These are phyloP conservation scores for Halcyon smyrnensis DNA, from an alignment of 2,797 vertebrate genomes.

Conservation along the genomic window DNA sequence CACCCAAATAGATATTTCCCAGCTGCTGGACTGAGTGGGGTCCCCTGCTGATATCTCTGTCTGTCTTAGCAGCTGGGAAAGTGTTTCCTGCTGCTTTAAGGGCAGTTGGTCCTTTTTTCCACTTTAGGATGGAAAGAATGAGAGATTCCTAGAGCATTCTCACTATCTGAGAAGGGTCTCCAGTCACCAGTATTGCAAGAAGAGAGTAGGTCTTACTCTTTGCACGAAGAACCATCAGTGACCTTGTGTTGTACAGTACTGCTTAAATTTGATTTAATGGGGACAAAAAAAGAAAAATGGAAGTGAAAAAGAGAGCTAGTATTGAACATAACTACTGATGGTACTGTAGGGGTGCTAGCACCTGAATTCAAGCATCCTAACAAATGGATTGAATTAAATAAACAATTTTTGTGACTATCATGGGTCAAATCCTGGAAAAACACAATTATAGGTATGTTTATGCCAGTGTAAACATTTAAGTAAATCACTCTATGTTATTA, in stretches of 20 bases:
- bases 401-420: conserved; percentile 3
- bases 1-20: conserved; percentile 57
- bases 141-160: background rate
- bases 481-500: conserved; percentile 21
- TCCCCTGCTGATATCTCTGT: conserved; percentile 24
- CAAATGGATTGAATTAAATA: background rate
- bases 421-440: conserved; percentile 39
- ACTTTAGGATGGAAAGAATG: background rate
- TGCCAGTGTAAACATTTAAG: conserved; percentile 34
- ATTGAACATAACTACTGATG: background rate
- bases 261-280: background rate
- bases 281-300: background rate
- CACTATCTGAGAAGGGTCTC: background rate
- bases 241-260: background rate
- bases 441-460: conserved; percentile 1
- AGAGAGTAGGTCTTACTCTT: background rate
- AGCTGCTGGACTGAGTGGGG: conserved; percentile 34
- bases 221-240: background rate
- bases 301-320: background rate
- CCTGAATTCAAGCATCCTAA: background rate
- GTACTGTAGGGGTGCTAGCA: background rate
- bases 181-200: fast-evolving
- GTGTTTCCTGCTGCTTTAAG: conserved; percentile 5
- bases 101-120: background rate
- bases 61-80: conserved; percentile 37